A percentile compares a stretch with the other conserved stretches of the same genome.
Evolutionary conservation across 2,888 invertebrate genomes (phyloP).

Genomic region (Morpho helenor): DNA sequence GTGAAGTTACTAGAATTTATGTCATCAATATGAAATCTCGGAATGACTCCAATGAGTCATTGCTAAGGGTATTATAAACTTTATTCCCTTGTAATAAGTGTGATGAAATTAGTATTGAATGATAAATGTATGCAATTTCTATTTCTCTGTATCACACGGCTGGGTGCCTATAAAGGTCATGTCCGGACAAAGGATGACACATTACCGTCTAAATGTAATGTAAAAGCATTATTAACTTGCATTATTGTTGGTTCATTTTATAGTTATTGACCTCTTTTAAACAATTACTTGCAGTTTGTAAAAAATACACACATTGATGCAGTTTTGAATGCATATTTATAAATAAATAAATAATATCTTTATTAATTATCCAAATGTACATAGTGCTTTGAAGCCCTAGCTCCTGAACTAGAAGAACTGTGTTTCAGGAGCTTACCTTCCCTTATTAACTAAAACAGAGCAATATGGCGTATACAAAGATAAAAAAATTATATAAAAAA

Average conservation of each 20-base stretch:
- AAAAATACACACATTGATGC: too few species aligned
- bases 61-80: background rate
- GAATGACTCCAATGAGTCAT: slow-evolving; percentile 7
- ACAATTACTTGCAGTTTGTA: too few species aligned
- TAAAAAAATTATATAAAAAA: too few species aligned
- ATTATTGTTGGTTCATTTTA: slow-evolving; percentile 1
- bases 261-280: background rate
- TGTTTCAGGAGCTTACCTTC: too few species aligned
- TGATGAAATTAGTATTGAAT: slow-evolving; percentile 13
- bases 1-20: background rate
- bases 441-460: too few species aligned
- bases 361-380: too few species aligned
- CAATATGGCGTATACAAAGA: too few species aligned
- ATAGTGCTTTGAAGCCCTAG: too few species aligned
- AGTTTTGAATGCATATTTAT: too few species aligned
- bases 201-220: slow-evolving; percentile 16
- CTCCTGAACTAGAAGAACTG: too few species aligned
- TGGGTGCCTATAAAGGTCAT: slow-evolving; percentile 37
- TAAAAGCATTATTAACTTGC: slow-evolving; percentile 11
- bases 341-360: too few species aligned
- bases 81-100: background rate
- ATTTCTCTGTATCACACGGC: slow-evolving; percentile 34
- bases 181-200: slow-evolving; percentile 40
- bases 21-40: slow-evolving; percentile 12
- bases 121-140: slow-evolving; percentile 17